A percentile compares a stretch with the other conserved stretches of the same genome.
These are phyloP conservation scores for Drosophila neonasuta DNA, from an alignment of 2,888 invertebrate species.

Conservation along the genomic window DNA sequence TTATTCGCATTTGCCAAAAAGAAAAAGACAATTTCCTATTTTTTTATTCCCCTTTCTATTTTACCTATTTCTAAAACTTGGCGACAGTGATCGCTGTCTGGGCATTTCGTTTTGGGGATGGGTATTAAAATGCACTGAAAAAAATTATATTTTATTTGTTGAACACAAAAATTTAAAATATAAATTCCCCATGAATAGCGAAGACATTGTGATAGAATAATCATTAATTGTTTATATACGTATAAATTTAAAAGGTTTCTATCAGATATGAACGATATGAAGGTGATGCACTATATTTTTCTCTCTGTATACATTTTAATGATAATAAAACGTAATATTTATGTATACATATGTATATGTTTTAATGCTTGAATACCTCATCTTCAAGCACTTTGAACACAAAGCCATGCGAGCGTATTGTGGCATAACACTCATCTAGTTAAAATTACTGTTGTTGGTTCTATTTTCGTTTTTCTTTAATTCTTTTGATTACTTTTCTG, in stretches of 20 bases:
- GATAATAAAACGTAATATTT: conserved; percentile 1
- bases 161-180: background rate
- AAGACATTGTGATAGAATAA: background rate
- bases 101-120: background rate
- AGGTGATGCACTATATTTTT: background rate
- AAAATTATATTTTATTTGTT: background rate
- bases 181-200: background rate
- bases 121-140: background rate
- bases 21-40: background rate
- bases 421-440: conserved; percentile 2
- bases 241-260: too few relatives aligned
- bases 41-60: background rate
- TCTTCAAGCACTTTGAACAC: background rate
- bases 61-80: background rate
- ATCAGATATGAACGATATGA: too few relatives aligned
- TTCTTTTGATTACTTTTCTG: conserved; percentile 1
- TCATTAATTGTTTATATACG: too few relatives aligned
- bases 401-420: background rate
- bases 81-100: background rate
- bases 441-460: conserved; percentile 2
- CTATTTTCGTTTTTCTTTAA: conserved; percentile 3
- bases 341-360: background rate
- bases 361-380: background rate
- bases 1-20: background rate
- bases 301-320: background rate